Base-by-base conservation (phyloP, 2,113 vertebrate genomes). In the Xyliphius kryptos region DNA sequence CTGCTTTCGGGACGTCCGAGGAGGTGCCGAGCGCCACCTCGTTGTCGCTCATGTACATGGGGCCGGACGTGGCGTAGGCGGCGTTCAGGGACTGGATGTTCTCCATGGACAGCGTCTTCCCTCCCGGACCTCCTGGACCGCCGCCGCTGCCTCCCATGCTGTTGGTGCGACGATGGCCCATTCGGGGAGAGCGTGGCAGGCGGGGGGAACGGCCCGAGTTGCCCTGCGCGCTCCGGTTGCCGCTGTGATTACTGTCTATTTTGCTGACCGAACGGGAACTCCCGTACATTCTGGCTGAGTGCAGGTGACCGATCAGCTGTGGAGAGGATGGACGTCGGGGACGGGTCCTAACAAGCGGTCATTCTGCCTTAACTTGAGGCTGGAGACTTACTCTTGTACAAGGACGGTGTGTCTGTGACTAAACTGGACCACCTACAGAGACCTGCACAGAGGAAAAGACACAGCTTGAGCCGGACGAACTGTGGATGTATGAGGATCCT, bases 1-100 rank as follows among this genome's bases (percentile, higher is more conserved):
- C 92, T 70, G 89, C 90, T 76, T 97, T 98, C 0, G 90, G 91
- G 13, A 91, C 81, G 71, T 97, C 91, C 0, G 79, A 90, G 57
- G 95, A 93, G 0, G 84, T 68, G 78, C 88, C 88, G 70, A 97
- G 77, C 44, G 82, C 82, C 0, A 91, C 94, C 81, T 98, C 95
- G 32, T 98, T 95, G 79, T 98, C 95, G 44, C 95, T 97, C 22
- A 98, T 84, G 76, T 98, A 98, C 94, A 98, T 94, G 0, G 95
- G 95, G 56, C 95, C 92, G 0, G 95, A 95, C 0, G 93, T 97
- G 26, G 95, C 94, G 20, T 98, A 98, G 5, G n/a, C n/a, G n/a
- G n/a, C n/a, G n/a, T n/a, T n/a, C n/a, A n/a, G n/a, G n/a, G n/a
- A n/a, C n/a, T n/a, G n/a, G n/a, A n/a, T n/a, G n/a, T n/a, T n/a